Percentiles rank a stretch among this genome's conserved stretches.
These are phyloP conservation scores for Onychostruthus taczanowskii DNA, from an alignment of 2,113 vertebrate species.

Conservation along the genomic window DNA sequence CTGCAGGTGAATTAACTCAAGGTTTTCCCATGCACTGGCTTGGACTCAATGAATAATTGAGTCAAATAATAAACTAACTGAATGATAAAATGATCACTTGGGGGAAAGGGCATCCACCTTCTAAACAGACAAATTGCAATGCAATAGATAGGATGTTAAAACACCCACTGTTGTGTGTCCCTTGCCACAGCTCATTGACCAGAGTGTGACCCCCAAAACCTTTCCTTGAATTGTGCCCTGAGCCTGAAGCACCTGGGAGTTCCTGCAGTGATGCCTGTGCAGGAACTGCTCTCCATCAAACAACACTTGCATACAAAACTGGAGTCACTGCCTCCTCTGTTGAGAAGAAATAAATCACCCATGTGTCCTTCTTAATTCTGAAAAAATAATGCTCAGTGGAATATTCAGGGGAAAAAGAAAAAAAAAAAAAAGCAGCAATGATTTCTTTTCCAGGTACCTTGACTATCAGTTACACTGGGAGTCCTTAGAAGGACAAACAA, in stretches of 20 bases:
- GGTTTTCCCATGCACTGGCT: background rate
- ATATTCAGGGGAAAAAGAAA: background rate
- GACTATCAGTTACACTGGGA: background rate
- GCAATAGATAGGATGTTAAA: background rate
- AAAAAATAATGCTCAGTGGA: background rate
- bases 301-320: background rate
- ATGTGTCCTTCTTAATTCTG: background rate
- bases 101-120: background rate
- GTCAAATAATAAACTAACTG: background rate
- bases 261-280: background rate
- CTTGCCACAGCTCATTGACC: background rate
- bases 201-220: background rate
- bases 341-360: background rate
- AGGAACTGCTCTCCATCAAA: background rate
- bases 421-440: background rate
- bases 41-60: background rate
- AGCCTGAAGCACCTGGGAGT: background rate
- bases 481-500: background rate
- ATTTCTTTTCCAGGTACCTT: background rate
- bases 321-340: background rate
- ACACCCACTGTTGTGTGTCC: background rate
- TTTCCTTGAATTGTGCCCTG: background rate
- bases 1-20: background rate
- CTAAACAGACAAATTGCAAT: background rate
- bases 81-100: background rate